Conservation (phyloP, 2,888 invertebrate species). For the Formica aserva region DNA sequence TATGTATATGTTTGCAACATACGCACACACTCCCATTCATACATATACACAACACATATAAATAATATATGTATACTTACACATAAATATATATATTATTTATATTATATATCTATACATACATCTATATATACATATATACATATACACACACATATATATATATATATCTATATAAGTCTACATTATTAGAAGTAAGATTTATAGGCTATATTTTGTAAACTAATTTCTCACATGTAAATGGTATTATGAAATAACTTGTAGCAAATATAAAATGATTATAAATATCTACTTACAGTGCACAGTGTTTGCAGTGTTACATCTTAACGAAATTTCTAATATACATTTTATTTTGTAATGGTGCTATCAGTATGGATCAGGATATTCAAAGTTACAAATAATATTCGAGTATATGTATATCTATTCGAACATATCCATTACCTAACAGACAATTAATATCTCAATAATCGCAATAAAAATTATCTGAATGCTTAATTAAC, state of each 20-base stretch:
- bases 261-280: slow-evolving; percentile 22
- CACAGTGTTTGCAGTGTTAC: background rate
- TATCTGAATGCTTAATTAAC: background rate
- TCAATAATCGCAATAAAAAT: background rate
- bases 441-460: too few species aligned
- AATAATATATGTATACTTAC: background rate
- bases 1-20: slow-evolving; percentile 2
- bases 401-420: background rate
- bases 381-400: background rate
- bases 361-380: background rate
- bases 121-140: background rate
- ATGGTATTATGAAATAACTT: slow-evolving; percentile 37
- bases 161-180: background rate
- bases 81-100: background rate
- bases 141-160: background rate
- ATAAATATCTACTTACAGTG: slow-evolving; percentile 14
- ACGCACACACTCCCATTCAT: background rate
- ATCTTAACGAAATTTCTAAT: background rate
- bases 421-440: background rate
- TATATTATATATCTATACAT: background rate
- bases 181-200: slow-evolving; percentile 26
- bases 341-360: background rate
- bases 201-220: slow-evolving; percentile 35
- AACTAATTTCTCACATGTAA: slow-evolving; percentile 43
- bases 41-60: background rate